A percentile compares a stretch with the other conserved stretches of the same genome.
Evolutionary conservation across 2,113 vertebrate genomes (phyloP).

Genomic region (Corvus cornix): DNA sequence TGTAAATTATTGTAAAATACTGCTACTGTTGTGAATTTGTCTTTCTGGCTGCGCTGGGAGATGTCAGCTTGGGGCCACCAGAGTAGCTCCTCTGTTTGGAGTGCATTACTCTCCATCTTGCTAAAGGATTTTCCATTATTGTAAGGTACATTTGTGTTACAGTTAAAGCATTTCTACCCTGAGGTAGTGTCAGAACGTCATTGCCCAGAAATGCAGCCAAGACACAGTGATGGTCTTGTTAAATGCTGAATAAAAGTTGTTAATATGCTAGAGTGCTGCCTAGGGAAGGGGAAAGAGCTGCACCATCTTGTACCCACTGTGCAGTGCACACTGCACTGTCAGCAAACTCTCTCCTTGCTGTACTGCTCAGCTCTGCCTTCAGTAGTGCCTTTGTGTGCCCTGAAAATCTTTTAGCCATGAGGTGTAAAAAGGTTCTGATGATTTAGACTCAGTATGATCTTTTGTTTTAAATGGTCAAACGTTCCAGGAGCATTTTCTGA

Average conservation of each 20-base stretch:
- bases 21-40: not conserved
- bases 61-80: conserved; percentile 12
- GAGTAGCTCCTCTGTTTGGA: not conserved
- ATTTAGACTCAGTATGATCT: not conserved
- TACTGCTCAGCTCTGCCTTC: not conserved
- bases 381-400: not conserved
- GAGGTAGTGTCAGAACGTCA: not conserved
- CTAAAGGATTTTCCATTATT: conserved; percentile 21
- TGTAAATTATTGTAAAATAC: not conserved
- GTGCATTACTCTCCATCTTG: not conserved
- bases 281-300: not conserved
- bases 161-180: not conserved
- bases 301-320: not conserved
- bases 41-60: not conserved
- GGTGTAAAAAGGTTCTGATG: not conserved
- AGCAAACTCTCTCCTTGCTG: not conserved
- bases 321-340: not conserved
- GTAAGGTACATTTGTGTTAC: not conserved
- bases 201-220: not conserved
- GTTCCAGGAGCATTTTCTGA: not conserved
- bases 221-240: not conserved
- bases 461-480: not conserved
- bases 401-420: not conserved
- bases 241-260: conserved; percentile 24
- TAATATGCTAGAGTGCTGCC: not conserved